These are phyloP conservation scores for Pteromalus puparum DNA, from an alignment of 1,140 invertebrate genomes.

Conservation along the genomic window DNA sequence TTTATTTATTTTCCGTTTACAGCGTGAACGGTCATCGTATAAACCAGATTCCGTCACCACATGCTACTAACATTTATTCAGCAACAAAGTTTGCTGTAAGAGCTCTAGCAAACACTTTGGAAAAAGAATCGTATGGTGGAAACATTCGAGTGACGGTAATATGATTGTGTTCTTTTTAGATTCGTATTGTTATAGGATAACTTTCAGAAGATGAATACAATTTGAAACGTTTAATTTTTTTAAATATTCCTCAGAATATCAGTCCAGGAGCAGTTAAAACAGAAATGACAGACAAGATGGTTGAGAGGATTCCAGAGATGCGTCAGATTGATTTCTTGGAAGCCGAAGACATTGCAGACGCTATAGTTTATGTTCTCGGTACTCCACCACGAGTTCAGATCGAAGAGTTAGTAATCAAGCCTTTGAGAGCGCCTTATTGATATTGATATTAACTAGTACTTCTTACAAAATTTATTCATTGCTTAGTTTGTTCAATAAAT, in stretches of 20 bases:
- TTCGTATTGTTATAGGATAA: background rate
- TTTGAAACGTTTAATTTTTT: background rate
- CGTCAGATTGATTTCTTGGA: background rate
- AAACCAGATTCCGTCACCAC: background rate
- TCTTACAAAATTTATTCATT: background rate
- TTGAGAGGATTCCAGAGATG: background rate
- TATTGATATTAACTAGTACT: background rate
- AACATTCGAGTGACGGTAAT: background rate
- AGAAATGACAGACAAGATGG: background rate
- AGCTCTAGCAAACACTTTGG: background rate
- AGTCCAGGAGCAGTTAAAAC: constrained; percentile 3
- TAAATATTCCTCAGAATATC: background rate
- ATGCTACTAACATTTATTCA: background rate
- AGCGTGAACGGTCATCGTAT: background rate
- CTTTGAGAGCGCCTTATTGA: background rate
- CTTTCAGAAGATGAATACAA: background rate
- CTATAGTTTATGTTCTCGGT: background rate
- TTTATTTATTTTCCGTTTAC: background rate
- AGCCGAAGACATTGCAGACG: background rate
- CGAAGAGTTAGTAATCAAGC: constrained; percentile 15
- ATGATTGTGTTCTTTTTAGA: background rate
- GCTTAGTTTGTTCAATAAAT: background rate
- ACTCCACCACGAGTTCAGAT: background rate
- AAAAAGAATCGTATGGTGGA: background rate
- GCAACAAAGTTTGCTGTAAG: background rate